These are phyloP conservation scores for Athripsodes cinereus DNA, from an alignment of 2,888 invertebrate species.

Conservation along the genomic window DNA sequence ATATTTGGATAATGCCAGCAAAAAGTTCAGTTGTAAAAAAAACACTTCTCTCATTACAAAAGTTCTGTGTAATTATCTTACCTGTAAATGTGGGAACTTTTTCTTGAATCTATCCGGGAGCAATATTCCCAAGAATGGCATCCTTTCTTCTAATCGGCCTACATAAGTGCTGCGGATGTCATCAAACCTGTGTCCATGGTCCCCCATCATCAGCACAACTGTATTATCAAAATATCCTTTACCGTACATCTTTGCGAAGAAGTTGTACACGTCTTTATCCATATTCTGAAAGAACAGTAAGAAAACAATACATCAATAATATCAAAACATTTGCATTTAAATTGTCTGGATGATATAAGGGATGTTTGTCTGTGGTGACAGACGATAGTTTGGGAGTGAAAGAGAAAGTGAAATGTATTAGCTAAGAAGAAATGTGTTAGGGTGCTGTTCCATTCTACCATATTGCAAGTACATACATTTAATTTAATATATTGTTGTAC, in stretches of 20 bases:
- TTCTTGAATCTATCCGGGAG: conserved; percentile 26
- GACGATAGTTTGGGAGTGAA: too few species aligned
- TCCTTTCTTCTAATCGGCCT: conserved; percentile 31
- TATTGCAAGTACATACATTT: too few species aligned
- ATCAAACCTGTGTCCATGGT: conserved; percentile 32
- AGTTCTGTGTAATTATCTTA: background rate
- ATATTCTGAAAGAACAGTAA: conserved; percentile 30
- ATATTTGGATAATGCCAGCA: too few species aligned
- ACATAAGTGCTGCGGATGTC: conserved; percentile 30
- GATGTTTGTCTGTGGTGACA: too few species aligned
- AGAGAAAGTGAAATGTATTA: too few species aligned
- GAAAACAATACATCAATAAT: background rate
- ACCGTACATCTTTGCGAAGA: conserved; percentile 27
- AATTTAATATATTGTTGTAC: too few species aligned
- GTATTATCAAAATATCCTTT: conserved; percentile 30
- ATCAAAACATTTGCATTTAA: too few species aligned
- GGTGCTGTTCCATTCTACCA: too few species aligned
- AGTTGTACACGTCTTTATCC: conserved; percentile 29
- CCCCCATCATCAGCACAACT: conserved; percentile 30
- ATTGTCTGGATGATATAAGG: too few species aligned
- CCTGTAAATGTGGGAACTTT: conserved; percentile 24
- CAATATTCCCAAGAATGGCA: conserved; percentile 31
- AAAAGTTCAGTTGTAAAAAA: too few species aligned
- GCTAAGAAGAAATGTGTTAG: too few species aligned
- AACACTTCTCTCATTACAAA: background rate